A percentile compares a stretch with the other conserved stretches of the same genome.
Conservation (phyloP, 2,888 invertebrate genomes). For the Drosophila greeni region DNA sequence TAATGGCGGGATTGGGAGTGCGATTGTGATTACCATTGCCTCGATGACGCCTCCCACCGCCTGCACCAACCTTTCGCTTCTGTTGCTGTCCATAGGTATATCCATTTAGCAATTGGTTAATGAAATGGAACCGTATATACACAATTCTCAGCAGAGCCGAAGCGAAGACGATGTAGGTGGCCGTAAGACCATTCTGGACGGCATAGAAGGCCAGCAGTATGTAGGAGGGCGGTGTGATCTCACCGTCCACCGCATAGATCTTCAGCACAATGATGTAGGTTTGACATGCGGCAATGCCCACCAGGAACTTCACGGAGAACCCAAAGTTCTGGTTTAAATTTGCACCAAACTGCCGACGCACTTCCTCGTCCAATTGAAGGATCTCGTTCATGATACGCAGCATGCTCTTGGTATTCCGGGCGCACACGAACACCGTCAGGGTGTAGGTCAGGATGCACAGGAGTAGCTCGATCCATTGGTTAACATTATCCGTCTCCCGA, state of each 20-base stretch:
- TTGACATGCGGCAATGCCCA: slow-evolving; percentile 65
- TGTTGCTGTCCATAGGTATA: slow-evolving; percentile 68
- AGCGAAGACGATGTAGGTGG: slow-evolving; percentile 71
- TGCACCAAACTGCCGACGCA: slow-evolving; percentile 60
- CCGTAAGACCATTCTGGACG: slow-evolving; percentile 71
- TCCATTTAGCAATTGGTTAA: slow-evolving; percentile 69
- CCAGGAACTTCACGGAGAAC: slow-evolving; percentile 62
- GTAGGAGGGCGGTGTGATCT: slow-evolving; percentile 62
- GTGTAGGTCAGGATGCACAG: slow-evolving; percentile 72
- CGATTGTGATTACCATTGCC: slow-evolving; percentile 2
- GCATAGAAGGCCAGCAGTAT: slow-evolving; percentile 66
- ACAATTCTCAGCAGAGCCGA: slow-evolving; percentile 71
- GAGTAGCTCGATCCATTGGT: slow-evolving; percentile 75
- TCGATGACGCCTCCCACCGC: slow-evolving; percentile 25
- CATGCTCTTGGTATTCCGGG: slow-evolving; percentile 65
- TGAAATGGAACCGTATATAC: slow-evolving; percentile 70
- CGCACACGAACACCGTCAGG: slow-evolving; percentile 66
- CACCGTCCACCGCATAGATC: slow-evolving; percentile 45
- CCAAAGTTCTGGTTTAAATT: slow-evolving; percentile 65
- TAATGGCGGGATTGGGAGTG: slow-evolving; percentile 15
- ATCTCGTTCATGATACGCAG: slow-evolving; percentile 74
- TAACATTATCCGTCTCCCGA: slow-evolving; percentile 74
- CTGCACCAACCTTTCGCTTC: slow-evolving; percentile 25
- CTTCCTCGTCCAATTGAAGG: slow-evolving; percentile 73
- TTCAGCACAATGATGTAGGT: slow-evolving; percentile 68